Percentiles rank a stretch among this genome's conserved stretches.
Conservation (phyloP, 2,888 invertebrate genomes). For the Pantelozetes paolii region DNA sequence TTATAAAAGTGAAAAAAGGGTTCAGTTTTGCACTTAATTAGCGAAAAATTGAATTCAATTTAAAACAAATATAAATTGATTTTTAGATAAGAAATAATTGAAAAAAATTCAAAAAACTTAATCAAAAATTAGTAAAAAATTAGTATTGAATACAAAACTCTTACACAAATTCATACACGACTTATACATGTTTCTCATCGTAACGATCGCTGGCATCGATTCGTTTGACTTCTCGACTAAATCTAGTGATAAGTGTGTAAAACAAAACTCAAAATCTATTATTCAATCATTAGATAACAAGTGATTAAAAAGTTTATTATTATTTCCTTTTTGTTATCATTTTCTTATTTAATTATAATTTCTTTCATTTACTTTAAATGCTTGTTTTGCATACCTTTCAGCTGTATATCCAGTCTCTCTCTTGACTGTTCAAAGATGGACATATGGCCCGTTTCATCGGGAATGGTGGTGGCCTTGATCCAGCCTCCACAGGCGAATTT, state of each 20-base stretch:
- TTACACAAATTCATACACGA: constrained; percentile 85
- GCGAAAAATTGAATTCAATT: not conserved
- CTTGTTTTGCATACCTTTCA: constrained; percentile 34
- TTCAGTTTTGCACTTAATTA: not conserved
- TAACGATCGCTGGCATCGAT: constrained; percentile 60
- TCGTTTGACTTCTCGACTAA: constrained; percentile 49
- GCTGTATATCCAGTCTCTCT: constrained; percentile 37
- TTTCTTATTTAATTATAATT: not conserved
- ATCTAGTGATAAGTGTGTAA: constrained; percentile 47
- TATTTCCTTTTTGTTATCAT: not conserved
- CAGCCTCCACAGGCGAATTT: constrained; percentile 40
- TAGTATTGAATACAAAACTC: constrained; percentile 50
- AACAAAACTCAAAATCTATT: not conserved
- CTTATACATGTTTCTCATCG: constrained; percentile 75
- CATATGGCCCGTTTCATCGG: constrained; percentile 39
- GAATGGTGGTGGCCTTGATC: constrained; percentile 39
- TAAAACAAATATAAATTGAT: not conserved
- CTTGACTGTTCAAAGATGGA: constrained; percentile 42
- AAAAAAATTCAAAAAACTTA: not conserved
- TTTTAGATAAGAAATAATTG: constrained; percentile 18
- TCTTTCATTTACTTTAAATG: too few species aligned
- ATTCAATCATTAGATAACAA: not conserved
- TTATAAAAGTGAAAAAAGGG: not conserved
- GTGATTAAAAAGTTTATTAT: not conserved
- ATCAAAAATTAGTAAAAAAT: not conserved